Evolutionary conservation across 2,888 invertebrate genomes (phyloP).

Genomic region (Psylliodes chrysocephalus): DNA sequence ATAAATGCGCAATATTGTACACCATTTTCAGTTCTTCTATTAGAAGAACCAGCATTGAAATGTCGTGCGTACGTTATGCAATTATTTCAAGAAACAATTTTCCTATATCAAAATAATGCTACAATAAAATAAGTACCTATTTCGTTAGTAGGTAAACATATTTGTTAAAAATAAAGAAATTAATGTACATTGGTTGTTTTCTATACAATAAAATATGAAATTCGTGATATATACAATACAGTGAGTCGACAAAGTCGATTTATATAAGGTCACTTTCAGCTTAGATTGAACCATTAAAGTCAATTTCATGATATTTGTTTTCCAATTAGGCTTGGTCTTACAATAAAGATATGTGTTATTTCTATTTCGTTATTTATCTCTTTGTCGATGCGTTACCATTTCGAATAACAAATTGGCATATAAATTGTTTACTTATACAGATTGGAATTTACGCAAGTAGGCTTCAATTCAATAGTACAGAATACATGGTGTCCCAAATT

Average conservation of each 20-base stretch:
- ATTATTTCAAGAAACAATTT: neutral
- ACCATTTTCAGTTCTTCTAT: too few relatives aligned
- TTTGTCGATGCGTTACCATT: neutral
- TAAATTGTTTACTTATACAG: too few relatives aligned
- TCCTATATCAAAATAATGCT: neutral
- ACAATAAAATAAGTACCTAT: neutral
- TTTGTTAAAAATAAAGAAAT: neutral
- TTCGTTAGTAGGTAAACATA: neutral
- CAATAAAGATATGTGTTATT: neutral
- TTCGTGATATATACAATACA: neutral
- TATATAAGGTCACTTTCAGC: neutral
- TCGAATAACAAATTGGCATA: too few relatives aligned
- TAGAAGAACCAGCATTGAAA: too few relatives aligned
- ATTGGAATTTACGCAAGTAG: too few relatives aligned
- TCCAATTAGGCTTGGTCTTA: neutral
- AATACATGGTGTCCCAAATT: too few relatives aligned
- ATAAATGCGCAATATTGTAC: too few relatives aligned
- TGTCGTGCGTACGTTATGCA: neutral
- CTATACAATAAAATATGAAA: neutral
- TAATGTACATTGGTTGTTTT: neutral
- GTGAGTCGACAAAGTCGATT: neutral
- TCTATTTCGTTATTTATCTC: neutral
- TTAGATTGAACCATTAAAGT: neutral
- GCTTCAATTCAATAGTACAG: too few relatives aligned
- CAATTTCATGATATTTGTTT: neutral